Conservation (phyloP, 2,797 vertebrate genomes). For the Galago senegalensis region DNA sequence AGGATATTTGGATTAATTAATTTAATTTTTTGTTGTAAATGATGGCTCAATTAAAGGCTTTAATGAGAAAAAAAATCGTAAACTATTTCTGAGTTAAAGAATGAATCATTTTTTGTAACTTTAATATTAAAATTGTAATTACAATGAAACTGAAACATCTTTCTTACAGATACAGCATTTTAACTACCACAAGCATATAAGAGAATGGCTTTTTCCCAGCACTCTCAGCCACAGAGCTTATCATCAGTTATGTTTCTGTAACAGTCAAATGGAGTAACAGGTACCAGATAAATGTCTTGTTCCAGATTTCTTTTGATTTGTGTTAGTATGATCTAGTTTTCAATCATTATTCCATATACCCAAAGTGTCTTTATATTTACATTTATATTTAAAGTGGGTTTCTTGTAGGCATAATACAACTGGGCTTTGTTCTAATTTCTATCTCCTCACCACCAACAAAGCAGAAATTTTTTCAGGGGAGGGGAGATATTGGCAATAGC, state of each 20-base stretch:
- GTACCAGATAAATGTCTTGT: neutral
- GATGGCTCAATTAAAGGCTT: neutral
- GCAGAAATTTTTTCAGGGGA: neutral
- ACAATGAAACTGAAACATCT: neutral
- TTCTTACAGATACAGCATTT: neutral
- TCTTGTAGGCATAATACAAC: neutral
- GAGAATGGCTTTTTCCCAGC: neutral
- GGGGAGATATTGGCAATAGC: neutral
- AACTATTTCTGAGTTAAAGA: neutral
- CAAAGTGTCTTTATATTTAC: neutral
- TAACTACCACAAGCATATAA: neutral
- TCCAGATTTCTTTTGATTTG: neutral
- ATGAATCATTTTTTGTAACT: neutral
- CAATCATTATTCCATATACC: neutral
- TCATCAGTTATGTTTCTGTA: neutral
- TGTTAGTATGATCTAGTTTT: neutral
- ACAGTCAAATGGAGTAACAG: neutral
- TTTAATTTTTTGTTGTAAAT: neutral
- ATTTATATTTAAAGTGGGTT: neutral
- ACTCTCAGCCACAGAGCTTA: neutral
- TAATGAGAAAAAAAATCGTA: neutral
- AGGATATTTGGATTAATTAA: neutral
- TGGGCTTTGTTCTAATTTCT: neutral
- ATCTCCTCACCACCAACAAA: neutral
- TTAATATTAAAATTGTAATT: constrained; percentile 1